phyloP scores from a whole-genome alignment of 2,888 invertebrate species.

The Eupithecia dodoneata region DNA sequence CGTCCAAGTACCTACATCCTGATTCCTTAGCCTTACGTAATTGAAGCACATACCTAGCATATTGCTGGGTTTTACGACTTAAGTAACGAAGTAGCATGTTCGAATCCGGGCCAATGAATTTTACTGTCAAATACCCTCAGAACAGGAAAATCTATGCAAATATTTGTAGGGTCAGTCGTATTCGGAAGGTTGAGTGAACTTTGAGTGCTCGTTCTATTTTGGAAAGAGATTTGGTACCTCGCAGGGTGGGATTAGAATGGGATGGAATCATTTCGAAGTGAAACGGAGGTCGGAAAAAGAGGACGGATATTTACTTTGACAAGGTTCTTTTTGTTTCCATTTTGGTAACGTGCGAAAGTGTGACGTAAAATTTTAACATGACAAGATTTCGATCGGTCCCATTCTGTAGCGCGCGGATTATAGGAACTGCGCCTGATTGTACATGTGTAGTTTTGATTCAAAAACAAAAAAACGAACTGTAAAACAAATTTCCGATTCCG shows the following conservation, averaged over 20 bases:
- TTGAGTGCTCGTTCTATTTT: background rate
- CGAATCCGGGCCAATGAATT: background rate
- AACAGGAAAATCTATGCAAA: conserved; percentile 3
- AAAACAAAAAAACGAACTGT: too few relatives aligned
- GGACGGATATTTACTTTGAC: background rate
- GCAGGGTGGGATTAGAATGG: background rate
- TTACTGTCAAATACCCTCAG: background rate
- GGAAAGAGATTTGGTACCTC: background rate
- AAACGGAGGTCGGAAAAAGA: background rate
- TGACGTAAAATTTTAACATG: background rate
- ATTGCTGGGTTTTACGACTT: background rate
- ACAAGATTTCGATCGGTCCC: too few relatives aligned
- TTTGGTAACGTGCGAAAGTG: too few relatives aligned
- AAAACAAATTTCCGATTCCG: background rate
- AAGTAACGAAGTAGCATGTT: background rate
- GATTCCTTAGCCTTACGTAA: conserved; percentile 10
- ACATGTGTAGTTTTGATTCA: too few relatives aligned
- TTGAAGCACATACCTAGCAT: background rate
- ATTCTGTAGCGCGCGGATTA: too few relatives aligned
- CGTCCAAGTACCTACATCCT: conserved; percentile 7
- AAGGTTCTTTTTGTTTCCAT: background rate
- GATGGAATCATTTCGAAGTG: background rate
- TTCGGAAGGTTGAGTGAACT: background rate
- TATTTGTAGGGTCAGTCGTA: conserved; percentile 3
- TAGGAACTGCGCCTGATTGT: too few relatives aligned